Base-by-base conservation (phyloP, 2,113 vertebrate genomes). In the Bubo blakistoni region DNA sequence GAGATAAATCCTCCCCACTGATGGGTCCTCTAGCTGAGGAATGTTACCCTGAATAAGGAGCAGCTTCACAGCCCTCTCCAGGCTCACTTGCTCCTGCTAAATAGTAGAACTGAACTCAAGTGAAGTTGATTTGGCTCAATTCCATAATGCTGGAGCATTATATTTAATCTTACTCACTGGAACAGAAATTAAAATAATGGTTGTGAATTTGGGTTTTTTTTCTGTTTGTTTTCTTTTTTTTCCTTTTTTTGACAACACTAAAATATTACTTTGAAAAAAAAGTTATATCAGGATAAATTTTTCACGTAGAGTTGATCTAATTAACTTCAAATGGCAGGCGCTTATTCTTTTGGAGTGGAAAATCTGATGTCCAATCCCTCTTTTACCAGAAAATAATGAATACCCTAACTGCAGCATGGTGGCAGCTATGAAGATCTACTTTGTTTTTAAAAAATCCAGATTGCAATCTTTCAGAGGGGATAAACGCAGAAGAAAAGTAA, bases 341-440 rank as follows among this genome's bases (percentile, higher is more conserved):
- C 7, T 52, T 84, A 55, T 86, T 69, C 13, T 69, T 87, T 38
- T 44, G 22, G 20, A 61, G 32, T 54, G 40, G 57, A 85, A 94
- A 82, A 93, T 62, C 26, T 72, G 36, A 62, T 46, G 32, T 59
- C 17, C 9, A 73, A 27, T 87, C 13, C 10, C 4, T 92, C 14
- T 90, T 91, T 66, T 62, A 79, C 40, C 24, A 44, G 36, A 62
- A 81, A 84, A 83, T 88, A 88, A 66, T n/a, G 13, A 92, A 52
- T 82, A 38, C 6, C 25, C 6, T n/a, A 65, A 59, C 10, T 63
- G 24, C 27, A 81, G 13, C 16, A 16, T 58, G 21, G 24, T 82
- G 63, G 57, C 16, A 83, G 20, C 29, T 81, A 14, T 34, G 58
- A 86, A 63, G 26, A 32, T 83, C 22, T 67, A 27, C 15, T 62